phyloP scores from a whole-genome alignment of 1,140 invertebrate genomes.

The Drosophila chauvacae region DNA sequence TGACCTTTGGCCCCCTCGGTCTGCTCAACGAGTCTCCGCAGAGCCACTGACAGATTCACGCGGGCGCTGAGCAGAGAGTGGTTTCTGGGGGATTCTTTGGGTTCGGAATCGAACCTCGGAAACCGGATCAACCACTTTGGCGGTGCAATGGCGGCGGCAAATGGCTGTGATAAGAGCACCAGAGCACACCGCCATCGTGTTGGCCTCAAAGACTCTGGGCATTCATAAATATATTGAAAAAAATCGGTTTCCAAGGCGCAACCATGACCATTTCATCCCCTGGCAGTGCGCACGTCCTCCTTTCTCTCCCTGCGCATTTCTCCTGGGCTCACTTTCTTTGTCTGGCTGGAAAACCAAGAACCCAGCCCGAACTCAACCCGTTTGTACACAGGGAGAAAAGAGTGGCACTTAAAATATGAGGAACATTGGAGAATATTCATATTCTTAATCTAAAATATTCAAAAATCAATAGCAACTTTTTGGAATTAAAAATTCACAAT shows the following conservation, averaged over 20 bases:
- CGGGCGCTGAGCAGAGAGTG: slow-evolving; percentile 14
- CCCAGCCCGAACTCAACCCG: slow-evolving; percentile 17
- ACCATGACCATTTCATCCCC: slow-evolving; percentile 57
- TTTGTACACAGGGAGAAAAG: slow-evolving; percentile 22
- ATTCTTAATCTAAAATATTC: background rate
- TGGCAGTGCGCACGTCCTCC: slow-evolving; percentile 32
- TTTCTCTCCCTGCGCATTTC: slow-evolving; percentile 40
- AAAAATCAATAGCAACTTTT: no score
- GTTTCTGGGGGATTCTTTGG: slow-evolving; percentile 26
- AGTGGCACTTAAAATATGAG: no score
- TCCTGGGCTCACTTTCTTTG: slow-evolving; percentile 21
- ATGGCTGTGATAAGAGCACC: slow-evolving; percentile 76
- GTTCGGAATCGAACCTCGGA: slow-evolving; percentile 26
- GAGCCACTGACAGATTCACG: slow-evolving; percentile 43
- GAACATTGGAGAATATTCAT: background rate
- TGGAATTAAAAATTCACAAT: background rate
- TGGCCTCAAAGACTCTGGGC: slow-evolving; percentile 35
- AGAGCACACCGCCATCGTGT: slow-evolving; percentile 57
- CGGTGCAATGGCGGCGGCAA: slow-evolving; percentile 68
- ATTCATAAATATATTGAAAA: slow-evolving; percentile 65
- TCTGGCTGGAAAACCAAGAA: slow-evolving; percentile 18
- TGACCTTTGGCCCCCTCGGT: slow-evolving; percentile 25
- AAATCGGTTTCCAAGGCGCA: slow-evolving; percentile 40
- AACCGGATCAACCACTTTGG: slow-evolving; percentile 78
- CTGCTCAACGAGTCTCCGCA: slow-evolving; percentile 26